Conservation (phyloP, 2,113 vertebrate species). For the Zeus faber region DNA sequence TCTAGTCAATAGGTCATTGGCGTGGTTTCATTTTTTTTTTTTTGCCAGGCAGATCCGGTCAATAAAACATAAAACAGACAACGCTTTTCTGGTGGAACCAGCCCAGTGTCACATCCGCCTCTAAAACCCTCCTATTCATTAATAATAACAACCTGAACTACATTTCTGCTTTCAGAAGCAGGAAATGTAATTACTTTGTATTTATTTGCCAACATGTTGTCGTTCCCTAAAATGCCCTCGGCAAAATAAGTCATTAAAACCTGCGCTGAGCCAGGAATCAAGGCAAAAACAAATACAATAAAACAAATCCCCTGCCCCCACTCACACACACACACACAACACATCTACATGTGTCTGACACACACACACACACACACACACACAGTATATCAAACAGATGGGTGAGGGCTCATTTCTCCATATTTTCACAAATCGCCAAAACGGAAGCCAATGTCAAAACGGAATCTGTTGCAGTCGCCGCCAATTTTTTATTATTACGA, state of each 20-base stretch:
- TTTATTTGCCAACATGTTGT: conserved; percentile 66
- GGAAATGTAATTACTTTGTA: conserved; percentile 68
- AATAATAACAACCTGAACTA: conserved; percentile 62
- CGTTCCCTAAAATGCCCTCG: conserved; percentile 70
- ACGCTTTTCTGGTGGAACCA: conserved; percentile 23
- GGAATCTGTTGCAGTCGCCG: conserved; percentile 9
- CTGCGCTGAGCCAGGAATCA: conserved; percentile 40
- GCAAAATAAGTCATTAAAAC: conserved; percentile 67
- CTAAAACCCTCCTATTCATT: conserved; percentile 54
- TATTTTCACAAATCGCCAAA: no score
- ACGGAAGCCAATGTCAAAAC: no score
- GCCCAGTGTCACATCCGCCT: conserved; percentile 39
- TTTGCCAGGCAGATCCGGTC: conserved; percentile 33
- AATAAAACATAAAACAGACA: conserved; percentile 40
- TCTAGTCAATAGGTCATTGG: no score
- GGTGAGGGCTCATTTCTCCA: no score
- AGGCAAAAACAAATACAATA: conserved; percentile 57
- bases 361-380: neutral
- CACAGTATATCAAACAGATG: no score
- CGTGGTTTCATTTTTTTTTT: no score
- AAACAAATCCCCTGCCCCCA: no score
- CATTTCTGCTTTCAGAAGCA: conserved; percentile 48
- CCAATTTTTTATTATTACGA: conserved; percentile 15
- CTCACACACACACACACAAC: neutral
- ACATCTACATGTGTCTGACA: neutral